Conservation (phyloP, 1,140 invertebrate species). For the Drosophila sp. region DNA sequence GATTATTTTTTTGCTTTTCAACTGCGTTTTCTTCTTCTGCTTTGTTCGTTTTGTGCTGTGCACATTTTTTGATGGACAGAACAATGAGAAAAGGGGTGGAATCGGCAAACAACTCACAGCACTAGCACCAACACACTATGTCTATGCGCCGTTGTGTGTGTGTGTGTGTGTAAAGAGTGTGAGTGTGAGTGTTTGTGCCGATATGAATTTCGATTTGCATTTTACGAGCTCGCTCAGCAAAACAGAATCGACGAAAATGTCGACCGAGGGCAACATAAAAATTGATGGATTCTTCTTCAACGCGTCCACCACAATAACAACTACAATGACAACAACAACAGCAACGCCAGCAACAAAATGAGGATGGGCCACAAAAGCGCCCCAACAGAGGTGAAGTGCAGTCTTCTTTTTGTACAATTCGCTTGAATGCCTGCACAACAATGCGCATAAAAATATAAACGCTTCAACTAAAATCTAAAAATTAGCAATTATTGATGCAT, state of each 20-base stretch:
- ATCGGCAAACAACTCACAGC: slow-evolving; percentile 55
- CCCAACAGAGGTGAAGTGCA: slow-evolving; percentile 31
- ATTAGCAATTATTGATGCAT: neutral
- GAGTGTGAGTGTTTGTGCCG: slow-evolving; percentile 56
- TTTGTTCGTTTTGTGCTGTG: slow-evolving; percentile 36
- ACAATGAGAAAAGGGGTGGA: slow-evolving; percentile 84
- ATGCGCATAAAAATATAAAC: slow-evolving; percentile 19
- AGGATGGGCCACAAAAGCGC: slow-evolving; percentile 20
- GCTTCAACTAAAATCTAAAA: neutral
- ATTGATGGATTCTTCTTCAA: slow-evolving; percentile 84
- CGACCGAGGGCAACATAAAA: slow-evolving; percentile 78
- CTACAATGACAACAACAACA: slow-evolving; percentile 23
- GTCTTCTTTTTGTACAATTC: slow-evolving; percentile 50
- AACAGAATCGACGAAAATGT: slow-evolving; percentile 79
- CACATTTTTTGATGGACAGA: slow-evolving; percentile 79
- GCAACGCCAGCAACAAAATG: slow-evolving; percentile 26
- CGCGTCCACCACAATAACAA: slow-evolving; percentile 51
- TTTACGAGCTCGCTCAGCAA: slow-evolving; percentile 66
- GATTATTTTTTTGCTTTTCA: slow-evolving; percentile 30
- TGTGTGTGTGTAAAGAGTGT: slow-evolving; percentile 51
- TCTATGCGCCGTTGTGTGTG: slow-evolving; percentile 19
- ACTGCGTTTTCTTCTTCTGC: slow-evolving; percentile 26
- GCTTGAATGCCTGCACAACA: slow-evolving; percentile 42
- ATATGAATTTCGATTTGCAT: slow-evolving; percentile 82
- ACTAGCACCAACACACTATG: slow-evolving; percentile 38